Evolutionary conservation across 2,888 invertebrate species (phyloP), one percentile per base, ranked within the genome.

Genomic region (Lithophane semibrunnea): DNA sequence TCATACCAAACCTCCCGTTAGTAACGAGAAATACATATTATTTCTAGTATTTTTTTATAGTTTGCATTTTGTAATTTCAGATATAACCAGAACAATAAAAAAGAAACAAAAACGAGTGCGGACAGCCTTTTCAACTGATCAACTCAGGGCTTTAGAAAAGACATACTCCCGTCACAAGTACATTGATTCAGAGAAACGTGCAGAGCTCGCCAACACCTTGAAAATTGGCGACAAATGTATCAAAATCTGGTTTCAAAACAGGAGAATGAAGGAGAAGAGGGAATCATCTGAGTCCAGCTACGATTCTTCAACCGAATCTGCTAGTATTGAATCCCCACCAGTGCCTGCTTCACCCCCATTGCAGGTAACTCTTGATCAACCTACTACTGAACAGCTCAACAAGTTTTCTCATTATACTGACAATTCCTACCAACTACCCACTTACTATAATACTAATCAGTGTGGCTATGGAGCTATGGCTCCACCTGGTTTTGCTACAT

Each of bases 161-260:
- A 86, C 85, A 4, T 96, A 89, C 75, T 56, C 78, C 0, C 87
- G 97, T 13, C 97, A 97, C 78, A 97, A 97, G 80, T 98, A 98
- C 91, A 94, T 98, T 3, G 97, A 97, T 87, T 95, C 97, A 4
- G 97, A 97, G 0, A 94, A 97, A 61, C 96, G 98, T 60, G 97
- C 97, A 61, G 97, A 98, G 85, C 96, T 98, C 91, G 97, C 98
- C 0, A 92, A 97, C 0, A 86, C 93, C 1, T 94, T 98, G 0
- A 96, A 96, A 66, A 95, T 98, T 4, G 97, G 97, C 1, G 98
- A 98, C 87, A 97, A 98, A 73, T 98, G 98, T 91, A 97, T 98
- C 75, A 98, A 98, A 92, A 97, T 98, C 58, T 98, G 98, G 98
- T 98, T 98, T 91, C 98, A 98, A 91, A 98, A 98, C 90, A 96